Evolutionary conservation across 2,888 invertebrate species (phyloP), one percentile per base, ranked within the genome.

Genomic region (Ophion ellenae): DNA sequence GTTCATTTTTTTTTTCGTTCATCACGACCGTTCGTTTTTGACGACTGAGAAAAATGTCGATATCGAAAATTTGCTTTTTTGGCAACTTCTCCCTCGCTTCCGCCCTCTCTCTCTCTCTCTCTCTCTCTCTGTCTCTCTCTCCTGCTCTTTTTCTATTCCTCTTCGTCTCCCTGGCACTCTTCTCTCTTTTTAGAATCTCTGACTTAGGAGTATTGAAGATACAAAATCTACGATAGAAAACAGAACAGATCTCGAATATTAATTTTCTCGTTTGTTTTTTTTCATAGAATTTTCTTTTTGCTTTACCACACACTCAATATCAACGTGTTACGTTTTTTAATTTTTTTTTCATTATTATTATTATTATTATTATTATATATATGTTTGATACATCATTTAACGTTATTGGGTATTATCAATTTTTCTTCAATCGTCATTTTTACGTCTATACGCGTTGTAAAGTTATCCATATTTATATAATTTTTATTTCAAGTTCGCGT

Each of bases 201-300:
- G 87, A 71, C 88, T 88, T 92, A 93, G 91, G 53, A 93, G 91
- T 93, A 93, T 92, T 92, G 92, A 93, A 93, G 93, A 93, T 93
- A 94, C 92, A 94, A 94, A 94, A 94, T 93, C 93, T 93, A 94
- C 93, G 91, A 93, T 93, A 93, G 93, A 93, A 94, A 93, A 93
- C 93, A 92, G 92, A 94, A 93, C 92, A 91, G 91, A 92, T 90
- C 90, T 91, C 88, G 89, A 92, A 92, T 90, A 89, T 89, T 90
- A 89, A 86, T 45, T 64, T 36, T 74, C 45, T 47, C 63, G 87
- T 67, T 81, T 83, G 79, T 5, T 47, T 79, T 20, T 86, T 78
- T 75, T 83, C 85, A 40, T 28, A 57, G 11, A 47, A 5, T 69
- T 36, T 74, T 84, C 82, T 67, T 71, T 70, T 77, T 77, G n/a